Base-by-base conservation (phyloP, 1,140 invertebrate species). In the Drosophila burlai region DNA sequence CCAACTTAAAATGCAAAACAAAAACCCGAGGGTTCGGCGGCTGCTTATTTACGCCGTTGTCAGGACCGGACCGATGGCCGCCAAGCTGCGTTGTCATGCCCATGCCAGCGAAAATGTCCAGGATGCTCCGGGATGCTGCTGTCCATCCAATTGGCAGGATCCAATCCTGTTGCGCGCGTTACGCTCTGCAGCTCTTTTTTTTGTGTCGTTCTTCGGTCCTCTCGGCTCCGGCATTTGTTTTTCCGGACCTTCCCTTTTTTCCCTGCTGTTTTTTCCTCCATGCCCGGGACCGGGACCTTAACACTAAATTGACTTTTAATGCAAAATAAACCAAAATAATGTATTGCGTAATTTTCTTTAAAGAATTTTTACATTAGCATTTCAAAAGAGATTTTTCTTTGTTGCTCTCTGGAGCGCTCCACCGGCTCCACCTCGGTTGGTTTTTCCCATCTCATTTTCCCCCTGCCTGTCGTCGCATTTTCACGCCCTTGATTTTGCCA, bases 231-330 rank as follows among this genome's bases (percentile, higher is more conserved):
- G 43, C 80, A 57, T 59, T 83, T 83, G 73, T 81, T 82, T 81
- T 81, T 82, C 63, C 49, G 60, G 55, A 36, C 43, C 21, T 21
- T 49, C 50, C 64, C 65, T 85, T 85, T 84, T 62, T 75, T 69
- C 62, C 47, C 16, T 18, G 43, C 24, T 68, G 47, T 11, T 66
- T 63, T 59, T 29, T 55, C 38, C 7, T 47, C 16, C 76, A 18
- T 63, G 24, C 24, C 43, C 55, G 24, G 54, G 54, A 24, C 54
- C 36, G 52, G 34, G 69, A 76, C 81, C 85, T 89, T 89, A 89
- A 89, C 85, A 89, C 85, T 90, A 89, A 89, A 89, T 89, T 89
- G 85, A 89, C 85, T 89, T 89, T 89, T 89, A 89, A 89, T 89
- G 85, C 85, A 89, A 89, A 89, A 89, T 89, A 89, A 89, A 89